Evolutionary conservation across 1,140 invertebrate genomes (phyloP).

Genomic region (Bombus waltoni): DNA sequence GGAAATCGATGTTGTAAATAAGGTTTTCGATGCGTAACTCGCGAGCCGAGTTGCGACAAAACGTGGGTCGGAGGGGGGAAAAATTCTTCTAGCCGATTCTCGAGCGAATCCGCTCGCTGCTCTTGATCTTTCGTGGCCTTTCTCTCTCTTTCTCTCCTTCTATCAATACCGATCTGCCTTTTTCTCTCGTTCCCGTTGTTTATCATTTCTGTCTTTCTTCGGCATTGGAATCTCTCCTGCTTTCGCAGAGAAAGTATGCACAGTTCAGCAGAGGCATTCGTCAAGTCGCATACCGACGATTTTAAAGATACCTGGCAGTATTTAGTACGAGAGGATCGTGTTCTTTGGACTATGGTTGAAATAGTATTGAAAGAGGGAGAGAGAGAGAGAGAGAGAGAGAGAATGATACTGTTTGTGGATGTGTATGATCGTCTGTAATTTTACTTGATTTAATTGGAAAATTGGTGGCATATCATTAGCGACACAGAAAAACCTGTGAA

Average conservation of each 20-base stretch:
- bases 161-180: neutral
- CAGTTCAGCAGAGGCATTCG: slow-evolving; percentile 32
- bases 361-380: too few species aligned
- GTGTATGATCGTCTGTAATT: too few species aligned
- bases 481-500: too few species aligned
- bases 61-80: slow-evolving; percentile 30
- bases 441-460: too few species aligned
- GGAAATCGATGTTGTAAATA: neutral
- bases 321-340: neutral
- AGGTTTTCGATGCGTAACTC: neutral
- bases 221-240: neutral
- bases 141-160: slow-evolving; percentile 14
- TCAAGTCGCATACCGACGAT: slow-evolving; percentile 48
- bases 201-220: neutral
- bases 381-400: too few species aligned
- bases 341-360: neutral
- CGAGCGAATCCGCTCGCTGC: slow-evolving; percentile 30
- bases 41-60: slow-evolving; percentile 12
- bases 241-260: slow-evolving; percentile 60
- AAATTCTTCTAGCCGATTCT: slow-evolving; percentile 21
- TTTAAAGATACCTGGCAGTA: slow-evolving; percentile 23
- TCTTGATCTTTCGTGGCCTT: slow-evolving; percentile 46
- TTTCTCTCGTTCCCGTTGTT: neutral
- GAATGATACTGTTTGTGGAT: too few species aligned
- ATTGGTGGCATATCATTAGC: too few species aligned